Conservation (phyloP, 2,888 invertebrate genomes). For the Charanyca ferruginea region DNA sequence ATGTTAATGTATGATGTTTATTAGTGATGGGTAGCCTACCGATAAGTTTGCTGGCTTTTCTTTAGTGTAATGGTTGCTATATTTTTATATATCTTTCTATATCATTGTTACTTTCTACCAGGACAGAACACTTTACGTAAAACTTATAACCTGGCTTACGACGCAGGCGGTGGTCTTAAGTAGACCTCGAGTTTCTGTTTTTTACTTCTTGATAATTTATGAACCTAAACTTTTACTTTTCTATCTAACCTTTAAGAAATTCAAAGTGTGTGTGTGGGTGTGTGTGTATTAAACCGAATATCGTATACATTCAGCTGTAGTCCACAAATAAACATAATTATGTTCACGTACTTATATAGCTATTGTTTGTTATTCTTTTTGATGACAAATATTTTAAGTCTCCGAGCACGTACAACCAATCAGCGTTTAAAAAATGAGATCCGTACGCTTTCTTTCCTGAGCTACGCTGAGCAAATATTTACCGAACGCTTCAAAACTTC, state of each 20-base stretch:
- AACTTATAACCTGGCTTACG: conserved; percentile 15
- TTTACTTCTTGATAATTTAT: not conserved
- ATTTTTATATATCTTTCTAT: too few species aligned
- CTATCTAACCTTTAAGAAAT: not conserved
- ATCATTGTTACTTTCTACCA: too few species aligned
- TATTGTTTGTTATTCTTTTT: conserved; percentile 31
- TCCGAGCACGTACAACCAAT: conserved; percentile 47
- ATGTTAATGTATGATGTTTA: not conserved
- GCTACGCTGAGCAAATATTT: conserved; percentile 49
- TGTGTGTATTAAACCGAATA: not conserved
- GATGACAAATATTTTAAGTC: conserved; percentile 30
- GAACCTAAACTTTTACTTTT: not conserved
- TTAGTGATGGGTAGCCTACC: not conserved
- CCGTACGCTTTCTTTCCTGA: conserved; percentile 42
- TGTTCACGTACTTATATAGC: conserved; percentile 1
- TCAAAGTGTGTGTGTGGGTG: not conserved
- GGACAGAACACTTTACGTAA: not conserved
- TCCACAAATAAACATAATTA: not conserved
- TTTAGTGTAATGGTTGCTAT: too few species aligned
- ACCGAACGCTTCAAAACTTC: conserved; percentile 49
- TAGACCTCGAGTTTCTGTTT: too few species aligned
- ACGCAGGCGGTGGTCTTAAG: not conserved
- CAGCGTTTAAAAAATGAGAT: conserved; percentile 46
- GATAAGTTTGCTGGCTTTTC: too few species aligned
- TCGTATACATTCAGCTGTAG: not conserved